Base-by-base conservation (phyloP, 2,797 vertebrate species). In the Alcedo atthis region DNA sequence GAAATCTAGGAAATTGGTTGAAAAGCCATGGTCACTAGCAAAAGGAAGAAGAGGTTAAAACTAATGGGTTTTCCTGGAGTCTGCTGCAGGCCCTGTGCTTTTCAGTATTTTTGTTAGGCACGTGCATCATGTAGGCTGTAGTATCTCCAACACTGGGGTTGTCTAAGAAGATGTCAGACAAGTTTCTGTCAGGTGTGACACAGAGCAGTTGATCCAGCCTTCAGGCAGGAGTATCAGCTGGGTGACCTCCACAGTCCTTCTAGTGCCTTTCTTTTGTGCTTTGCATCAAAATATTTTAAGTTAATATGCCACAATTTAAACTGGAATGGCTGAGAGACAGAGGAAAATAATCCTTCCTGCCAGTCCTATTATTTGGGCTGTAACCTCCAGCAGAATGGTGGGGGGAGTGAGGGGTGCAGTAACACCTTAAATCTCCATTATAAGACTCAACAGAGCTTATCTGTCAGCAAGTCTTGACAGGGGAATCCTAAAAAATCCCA, bases 391-490 rank as follows among this genome's bases (percentile, higher is more conserved):
- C 48, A 63, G 74, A 75, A 81, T 67, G 30, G 4, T 9, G 35
- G 26, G 12, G 58, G 84, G 25, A 71, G 32, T 2, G 12, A 84
- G 25, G 32, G 74, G 53, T 81, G 67, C 43, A 79, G 67, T 55
- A 91, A 81, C 32, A 49, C 63, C 83, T 93, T 88, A 88, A 84
- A 91, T 86, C 85, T 81, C 51, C 8, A 7, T 35, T 74, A 48
- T 88, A 81, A 91, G 59, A 45, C 61, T 81, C 77, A 84, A 26
- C 48, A 76, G 74, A 67, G n/a, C 70, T 84, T 55, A 59, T 76
- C 53, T 86, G 78, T 86, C 88, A 92, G 88, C 92, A 81, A 70
- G 74, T 76, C 74, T 67, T 92, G 81, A 81, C 85, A 81, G 35
- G 77, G 94, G 32, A 92, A 14, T 88, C 63, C 67, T 77, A 37